Percentiles rank a stretch among this genome's conserved stretches.
phyloP scores from a whole-genome alignment of 2,888 invertebrate species.

The Ferdinandea cuprea region DNA sequence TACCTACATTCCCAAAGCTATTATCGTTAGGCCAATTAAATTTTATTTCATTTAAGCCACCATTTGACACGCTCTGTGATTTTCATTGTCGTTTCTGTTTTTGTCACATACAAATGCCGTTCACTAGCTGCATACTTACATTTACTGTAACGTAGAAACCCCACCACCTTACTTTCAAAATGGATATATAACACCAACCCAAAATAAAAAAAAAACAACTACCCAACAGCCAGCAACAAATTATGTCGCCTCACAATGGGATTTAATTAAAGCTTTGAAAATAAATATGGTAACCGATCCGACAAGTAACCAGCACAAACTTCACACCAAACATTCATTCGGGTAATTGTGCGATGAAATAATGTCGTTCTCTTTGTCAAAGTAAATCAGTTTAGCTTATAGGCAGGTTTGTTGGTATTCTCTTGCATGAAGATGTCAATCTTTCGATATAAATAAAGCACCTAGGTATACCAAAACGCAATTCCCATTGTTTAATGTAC shows the following conservation, averaged over 20 bases:
- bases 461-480: constrained; percentile 21
- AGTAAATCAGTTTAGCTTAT: constrained; percentile 43
- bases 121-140: constrained; percentile 54
- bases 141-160: neutral
- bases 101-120: constrained; percentile 53
- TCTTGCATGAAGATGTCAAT: constrained; percentile 67
- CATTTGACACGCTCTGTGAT: constrained; percentile 64
- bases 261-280: constrained; percentile 59
- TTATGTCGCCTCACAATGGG: constrained; percentile 48
- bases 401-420: neutral
- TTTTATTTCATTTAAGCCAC: constrained; percentile 62
- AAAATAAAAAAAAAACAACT: too few species aligned
- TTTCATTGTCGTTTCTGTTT: constrained; percentile 38
- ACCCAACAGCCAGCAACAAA: neutral
- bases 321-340: constrained; percentile 33
- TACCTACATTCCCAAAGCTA: constrained; percentile 7
- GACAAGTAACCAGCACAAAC: neutral
- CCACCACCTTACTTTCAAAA: constrained; percentile 27
- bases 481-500: constrained; percentile 58
- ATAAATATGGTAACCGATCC: constrained; percentile 34
- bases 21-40: constrained; percentile 57
- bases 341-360: constrained; percentile 58
- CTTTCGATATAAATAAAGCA: constrained; percentile 51
- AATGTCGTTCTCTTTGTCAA: constrained; percentile 57
- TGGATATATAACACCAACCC: neutral